A percentile compares a stretch with the other conserved stretches of the same genome.
Evolutionary conservation across 2,888 invertebrate species (phyloP).

Genomic region (Drymonia ruficornis): DNA sequence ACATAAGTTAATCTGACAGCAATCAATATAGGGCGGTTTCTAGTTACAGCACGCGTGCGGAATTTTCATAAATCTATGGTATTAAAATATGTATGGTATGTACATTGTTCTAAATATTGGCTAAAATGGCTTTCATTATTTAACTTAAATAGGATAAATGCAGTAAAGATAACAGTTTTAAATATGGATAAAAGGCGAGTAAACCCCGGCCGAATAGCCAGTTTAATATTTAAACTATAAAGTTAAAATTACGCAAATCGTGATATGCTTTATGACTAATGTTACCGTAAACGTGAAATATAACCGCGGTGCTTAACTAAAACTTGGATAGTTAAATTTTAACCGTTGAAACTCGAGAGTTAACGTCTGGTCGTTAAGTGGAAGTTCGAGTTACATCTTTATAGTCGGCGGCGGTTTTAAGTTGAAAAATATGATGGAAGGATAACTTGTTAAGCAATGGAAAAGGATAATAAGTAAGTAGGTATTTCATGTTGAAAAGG

Average conservation of each 20-base stretch:
- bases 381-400: conserved; percentile 7
- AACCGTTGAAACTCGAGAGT: conserved; percentile 36
- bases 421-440: neutral
- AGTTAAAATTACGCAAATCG: conserved; percentile 20
- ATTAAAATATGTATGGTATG: no score
- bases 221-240: conserved; percentile 2
- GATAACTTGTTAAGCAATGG: neutral
- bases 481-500: no score
- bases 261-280: conserved; percentile 32
- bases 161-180: neutral
- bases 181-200: neutral
- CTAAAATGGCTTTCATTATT: no score
- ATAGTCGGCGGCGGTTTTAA: neutral
- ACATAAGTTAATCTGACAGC: no score
- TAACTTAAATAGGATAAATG: no score
- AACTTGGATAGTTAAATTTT: conserved; percentile 51
- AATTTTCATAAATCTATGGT: no score
- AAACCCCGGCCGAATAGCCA: neutral
- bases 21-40: no score
- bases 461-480: neutral
- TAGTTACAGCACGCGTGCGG: no score
- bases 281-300: conserved; percentile 37
- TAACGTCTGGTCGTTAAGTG: conserved; percentile 33
- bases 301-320: conserved; percentile 27
- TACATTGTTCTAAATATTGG: no score